A percentile compares a stretch with the other conserved stretches of the same genome.
Evolutionary conservation across 2,797 vertebrate genomes (phyloP).

Genomic region (Acanthurus leucopareius): DNA sequence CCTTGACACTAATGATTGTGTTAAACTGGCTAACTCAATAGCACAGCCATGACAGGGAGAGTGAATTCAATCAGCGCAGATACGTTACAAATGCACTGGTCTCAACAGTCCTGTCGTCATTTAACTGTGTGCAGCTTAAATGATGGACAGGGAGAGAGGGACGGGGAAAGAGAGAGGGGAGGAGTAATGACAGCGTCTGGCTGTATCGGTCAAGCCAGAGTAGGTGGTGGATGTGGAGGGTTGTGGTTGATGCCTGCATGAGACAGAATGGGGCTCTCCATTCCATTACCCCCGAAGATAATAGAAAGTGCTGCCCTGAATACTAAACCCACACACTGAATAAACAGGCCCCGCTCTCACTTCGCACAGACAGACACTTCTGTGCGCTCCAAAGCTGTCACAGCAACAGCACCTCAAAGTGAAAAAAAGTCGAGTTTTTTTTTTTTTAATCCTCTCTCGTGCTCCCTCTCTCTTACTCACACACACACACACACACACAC

Average conservation of each 20-base stretch:
- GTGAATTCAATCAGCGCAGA: conserved; percentile 67
- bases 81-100: conserved; percentile 41
- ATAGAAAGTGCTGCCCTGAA: conserved; percentile 77
- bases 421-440: conserved; percentile 34
- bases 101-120: conserved; percentile 62
- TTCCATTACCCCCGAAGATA: conserved; percentile 78
- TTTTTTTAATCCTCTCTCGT: conserved; percentile 45
- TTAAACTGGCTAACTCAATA: conserved; percentile 55
- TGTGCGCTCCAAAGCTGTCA: conserved; percentile 55
- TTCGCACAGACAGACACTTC: conserved; percentile 55
- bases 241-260: conserved; percentile 64
- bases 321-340: conserved; percentile 73
- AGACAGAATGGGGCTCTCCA: conserved; percentile 69
- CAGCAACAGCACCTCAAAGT: conserved; percentile 47
- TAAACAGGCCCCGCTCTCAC: conserved; percentile 49
- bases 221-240: conserved; percentile 52
- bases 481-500: not conserved
- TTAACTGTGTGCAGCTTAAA: conserved; percentile 57
- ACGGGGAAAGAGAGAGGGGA: conserved; percentile 15
- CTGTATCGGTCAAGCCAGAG: conserved; percentile 51
- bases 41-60: conserved; percentile 31
- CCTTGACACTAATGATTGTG: conserved; percentile 58
- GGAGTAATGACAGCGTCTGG: conserved; percentile 64
- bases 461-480: not conserved
- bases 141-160: conserved; percentile 60